Evolutionary conservation across 2,113 vertebrate species (phyloP), one percentile per base, ranked within the genome.

Genomic region (Apodemus speciosus): DNA sequence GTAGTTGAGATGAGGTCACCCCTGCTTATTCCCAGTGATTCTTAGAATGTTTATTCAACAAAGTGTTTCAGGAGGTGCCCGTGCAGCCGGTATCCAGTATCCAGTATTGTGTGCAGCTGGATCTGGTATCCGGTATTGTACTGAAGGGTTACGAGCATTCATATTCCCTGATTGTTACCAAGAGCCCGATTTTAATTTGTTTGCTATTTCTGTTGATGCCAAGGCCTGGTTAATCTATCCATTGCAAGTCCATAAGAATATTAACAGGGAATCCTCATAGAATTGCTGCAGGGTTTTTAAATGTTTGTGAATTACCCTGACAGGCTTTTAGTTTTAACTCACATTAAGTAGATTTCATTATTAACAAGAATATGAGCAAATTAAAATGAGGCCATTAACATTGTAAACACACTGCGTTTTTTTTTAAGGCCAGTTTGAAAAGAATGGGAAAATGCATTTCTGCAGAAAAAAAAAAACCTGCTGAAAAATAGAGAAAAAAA

Each of bases 181-280:
- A 97, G 97, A 98, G 98, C 93, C 97, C 97, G 96, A 98, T 98
- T 98, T 98, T 98, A 98, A 98, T 98, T 98, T 98, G 97, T 97
- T 97, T 97, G 97, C 96, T 98, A 96, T 98, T 98, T 97, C 97
- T 97, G 96, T 95, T 98, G 97, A 98, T 98, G 96, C 91, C 92
- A 96, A 96, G 96, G 88, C 92, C 97, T 96, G 93, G 96, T 97
- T 98, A 97, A 97, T 98, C 85, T 95, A 97, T 64, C 97, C 83
- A 49, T 97, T 97, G 96, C 97, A 98, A 97, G 97, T 97, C 97
- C 96, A 97, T 96, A 97, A 97, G 97, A 97, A 98, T 98, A 98
- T 98, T 98, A 98, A 97, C 94, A 95, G 95, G 91, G 96, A 98
- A 97, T 97, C 97, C 97, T 98, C 96, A 91, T 21, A 93, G 97